Base-by-base conservation (phyloP, 2,797 vertebrate genomes). In the Urocyon cinereoargenteus region DNA sequence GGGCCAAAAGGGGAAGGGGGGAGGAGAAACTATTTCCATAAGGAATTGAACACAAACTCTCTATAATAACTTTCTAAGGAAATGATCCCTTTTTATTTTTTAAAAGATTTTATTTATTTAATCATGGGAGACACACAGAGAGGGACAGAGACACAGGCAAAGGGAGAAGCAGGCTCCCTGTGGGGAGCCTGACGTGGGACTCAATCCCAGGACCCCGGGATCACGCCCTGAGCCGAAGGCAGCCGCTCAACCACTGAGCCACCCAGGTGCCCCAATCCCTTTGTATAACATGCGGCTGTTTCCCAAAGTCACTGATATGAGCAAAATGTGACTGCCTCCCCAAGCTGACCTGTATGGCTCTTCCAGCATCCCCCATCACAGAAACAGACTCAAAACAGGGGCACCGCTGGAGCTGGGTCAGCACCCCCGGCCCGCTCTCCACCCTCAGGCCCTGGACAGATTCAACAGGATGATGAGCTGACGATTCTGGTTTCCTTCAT, bases 381-480 rank as follows among this genome's bases (percentile, higher is more conserved):
- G 3, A 61, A 14, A n/a, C 53, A 40, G 83, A 24, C 28, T 14
- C n/a, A 11, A 21, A 83, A 21, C 13, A 31, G 22, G 12, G 53
- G 16, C n/a, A 0, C 40, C 6, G 0, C 21, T 0, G 9, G 26
- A n/a, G 49, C 12, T 15, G 24, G 16, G n/a, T 70, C 18, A 2
- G 34, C 45, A 26, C 51, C 51, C 18, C 0, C 2, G 0, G n/a
- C n/a, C 28, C 1, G 0, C 16, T 18, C 34, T 28, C 62, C 26
- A 3, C 0, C 18, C 40, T 5, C 0, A 3, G 45, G 45, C 45
- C 51, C 24, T 0, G 72, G n/a, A 12, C 1, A 16, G 55, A 12
- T 6, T 19, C 77, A 4, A 1, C 0, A 1, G 64, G 12, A 10
- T 2, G 6, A 19, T 0, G 0, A 1, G 2, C 8, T 1, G 1